phyloP scores from a whole-genome alignment of 2,888 invertebrate genomes.

The Tetranychus piercei region DNA sequence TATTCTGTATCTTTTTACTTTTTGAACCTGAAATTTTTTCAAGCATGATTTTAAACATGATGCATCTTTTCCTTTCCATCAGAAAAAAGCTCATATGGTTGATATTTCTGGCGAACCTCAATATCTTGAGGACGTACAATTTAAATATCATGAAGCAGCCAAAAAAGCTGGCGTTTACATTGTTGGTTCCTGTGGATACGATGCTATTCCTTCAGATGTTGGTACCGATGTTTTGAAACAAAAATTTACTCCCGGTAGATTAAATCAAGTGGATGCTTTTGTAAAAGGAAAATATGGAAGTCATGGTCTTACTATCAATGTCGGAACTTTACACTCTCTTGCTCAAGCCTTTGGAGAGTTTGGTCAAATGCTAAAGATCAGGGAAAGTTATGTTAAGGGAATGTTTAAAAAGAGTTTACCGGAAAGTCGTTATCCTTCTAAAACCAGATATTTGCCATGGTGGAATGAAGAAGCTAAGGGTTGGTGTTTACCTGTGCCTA shows the following conservation, averaged over 20 bases:
- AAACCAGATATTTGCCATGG: background rate
- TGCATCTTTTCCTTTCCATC: background rate
- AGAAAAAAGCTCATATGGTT: conserved; percentile 54
- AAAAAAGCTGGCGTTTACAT: conserved; percentile 39
- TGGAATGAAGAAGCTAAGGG: conserved; percentile 30
- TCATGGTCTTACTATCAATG: conserved; percentile 23
- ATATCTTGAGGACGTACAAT: conserved; percentile 66
- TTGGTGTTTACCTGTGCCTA: conserved; percentile 60
- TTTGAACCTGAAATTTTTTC: background rate
- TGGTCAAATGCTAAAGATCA: conserved; percentile 45
- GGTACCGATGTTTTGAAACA: conserved; percentile 32
- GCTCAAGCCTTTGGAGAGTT: conserved; percentile 20
- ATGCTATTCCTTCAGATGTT: conserved; percentile 38
- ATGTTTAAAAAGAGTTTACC: conserved; percentile 18
- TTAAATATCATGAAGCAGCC: conserved; percentile 49
- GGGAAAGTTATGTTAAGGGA: conserved; percentile 31
- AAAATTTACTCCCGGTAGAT: conserved; percentile 27
- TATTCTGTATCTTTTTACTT: background rate
- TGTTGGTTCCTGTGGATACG: conserved; percentile 66
- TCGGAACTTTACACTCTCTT: background rate
- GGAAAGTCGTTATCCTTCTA: background rate
- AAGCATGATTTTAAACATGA: background rate
- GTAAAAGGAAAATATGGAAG: conserved; percentile 34
- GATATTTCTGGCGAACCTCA: conserved; percentile 84
- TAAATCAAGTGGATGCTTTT: conserved; percentile 54